Evolutionary conservation across 2,888 invertebrate genomes (phyloP).

Genomic region (Apocheima hispidaria): DNA sequence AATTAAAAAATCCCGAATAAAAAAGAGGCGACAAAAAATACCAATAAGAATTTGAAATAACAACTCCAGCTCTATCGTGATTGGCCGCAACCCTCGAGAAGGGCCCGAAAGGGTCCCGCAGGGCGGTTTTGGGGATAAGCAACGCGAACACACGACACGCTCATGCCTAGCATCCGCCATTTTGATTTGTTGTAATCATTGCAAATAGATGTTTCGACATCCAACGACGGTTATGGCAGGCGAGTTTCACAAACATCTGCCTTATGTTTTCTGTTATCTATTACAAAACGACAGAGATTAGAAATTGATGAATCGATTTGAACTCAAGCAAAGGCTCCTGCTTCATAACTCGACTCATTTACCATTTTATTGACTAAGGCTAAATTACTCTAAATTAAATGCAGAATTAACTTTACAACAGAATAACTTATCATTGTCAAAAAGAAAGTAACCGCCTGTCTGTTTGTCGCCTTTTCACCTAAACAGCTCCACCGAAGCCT

Average conservation of each 20-base stretch:
- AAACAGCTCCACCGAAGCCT: too few species aligned
- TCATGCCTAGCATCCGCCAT: conserved; percentile 58
- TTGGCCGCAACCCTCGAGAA: conserved; percentile 48
- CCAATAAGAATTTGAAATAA: conserved; percentile 42
- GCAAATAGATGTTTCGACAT: conserved; percentile 37
- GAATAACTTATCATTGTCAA: not conserved
- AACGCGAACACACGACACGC: conserved; percentile 45
- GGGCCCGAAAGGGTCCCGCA: conserved; percentile 57
- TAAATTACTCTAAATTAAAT: not conserved
- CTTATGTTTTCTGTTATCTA: conserved; percentile 21
- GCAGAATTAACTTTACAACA: not conserved
- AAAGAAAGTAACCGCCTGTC: not conserved
- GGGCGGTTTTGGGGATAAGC: conserved; percentile 45
- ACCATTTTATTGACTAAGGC: not conserved
- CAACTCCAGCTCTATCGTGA: conserved; percentile 44
- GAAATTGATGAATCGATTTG: conserved; percentile 15
- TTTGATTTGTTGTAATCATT: conserved; percentile 53
- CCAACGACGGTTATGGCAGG: conserved; percentile 20
- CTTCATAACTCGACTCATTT: not conserved
- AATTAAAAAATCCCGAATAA: conserved; percentile 12
- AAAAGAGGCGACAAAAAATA: conserved; percentile 35
- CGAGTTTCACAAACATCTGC: conserved; percentile 22
- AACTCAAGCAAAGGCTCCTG: conserved; percentile 4
- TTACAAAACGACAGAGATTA: conserved; percentile 11
- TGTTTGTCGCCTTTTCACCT: not conserved